Base-by-base conservation (phyloP, 2,888 invertebrate genomes). In the Drosophila leonis region DNA sequence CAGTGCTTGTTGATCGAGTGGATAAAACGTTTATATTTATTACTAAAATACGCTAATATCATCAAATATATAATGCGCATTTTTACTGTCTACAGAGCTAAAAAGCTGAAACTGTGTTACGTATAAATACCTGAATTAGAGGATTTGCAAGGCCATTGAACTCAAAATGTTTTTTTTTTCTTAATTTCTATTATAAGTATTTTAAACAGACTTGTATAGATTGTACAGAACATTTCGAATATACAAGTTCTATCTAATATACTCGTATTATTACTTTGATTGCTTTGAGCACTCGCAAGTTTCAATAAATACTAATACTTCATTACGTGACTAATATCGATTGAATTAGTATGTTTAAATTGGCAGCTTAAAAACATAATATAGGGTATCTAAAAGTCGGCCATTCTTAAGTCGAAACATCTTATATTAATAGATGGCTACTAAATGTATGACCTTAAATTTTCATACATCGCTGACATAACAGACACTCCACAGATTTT, bases 391-490 rank as follows among this genome's bases (percentile, higher is more conserved):
- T 4, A 0, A 27, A 10, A 10, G 18, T 54, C 39, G 18, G 13
- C 10, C 3, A 6, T 10, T 27, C 12, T 18, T 12, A 9, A 15
- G 3, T 15, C 2, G 2, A n/a, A 15, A 12, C 37, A 20, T 52
- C 52, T n/a, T 33, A 63, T 51, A 41, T 57, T 35, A 56, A 81
- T 65, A 63, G 74, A 67, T 69, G 70, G 31, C 31, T 59, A 44
- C 24, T 51, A 35, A 49, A 35, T 60, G 65, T 49, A 27, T 8
- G n/a, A 41, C 41, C 27, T 24, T 4, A 15, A 20, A 35, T 55
- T 57, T 65, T 73, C 33, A 76, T 80, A 80, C 70, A 57, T 68
- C 57, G 54, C 39, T 46, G 46, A 39, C 37, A 61, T 54, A 54
- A 69, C 31, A 39, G 3, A 57, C 61, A 72, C 54, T 42, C 62